Percentiles rank a stretch among this genome's conserved stretches.
Conservation (phyloP, 2,113 vertebrate species). For the Heterocephalus glaber region DNA sequence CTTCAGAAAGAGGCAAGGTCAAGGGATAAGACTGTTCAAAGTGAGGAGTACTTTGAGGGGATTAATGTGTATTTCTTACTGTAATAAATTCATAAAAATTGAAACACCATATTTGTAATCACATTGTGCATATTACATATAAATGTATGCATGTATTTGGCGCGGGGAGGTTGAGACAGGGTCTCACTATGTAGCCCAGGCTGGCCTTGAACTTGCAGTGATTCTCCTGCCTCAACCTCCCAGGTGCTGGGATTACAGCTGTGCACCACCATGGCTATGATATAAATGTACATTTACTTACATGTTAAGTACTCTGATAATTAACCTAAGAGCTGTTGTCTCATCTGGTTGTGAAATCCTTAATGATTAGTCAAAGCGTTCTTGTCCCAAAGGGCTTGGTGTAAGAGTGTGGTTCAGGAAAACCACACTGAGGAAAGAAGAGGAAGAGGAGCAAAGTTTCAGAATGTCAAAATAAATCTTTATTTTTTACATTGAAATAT, state of each 20-base stretch:
- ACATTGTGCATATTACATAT: background rate
- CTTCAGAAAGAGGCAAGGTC: background rate
- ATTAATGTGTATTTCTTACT: background rate
- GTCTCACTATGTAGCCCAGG: background rate
- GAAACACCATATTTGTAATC: background rate
- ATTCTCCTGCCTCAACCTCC: background rate
- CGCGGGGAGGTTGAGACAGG: background rate
- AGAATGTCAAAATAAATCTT: background rate
- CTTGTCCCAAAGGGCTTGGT: background rate
- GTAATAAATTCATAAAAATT: background rate
- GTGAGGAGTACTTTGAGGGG: background rate
- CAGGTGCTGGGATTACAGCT: background rate
- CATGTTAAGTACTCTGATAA: background rate
- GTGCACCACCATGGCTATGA: background rate
- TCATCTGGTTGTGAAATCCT: background rate
- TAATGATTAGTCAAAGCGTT: background rate
- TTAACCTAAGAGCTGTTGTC: background rate
- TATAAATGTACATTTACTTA: background rate
- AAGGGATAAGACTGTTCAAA: background rate
- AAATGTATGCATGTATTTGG: background rate
- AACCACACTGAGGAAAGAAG: background rate
- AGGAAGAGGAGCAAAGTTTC: background rate
- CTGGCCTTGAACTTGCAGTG: background rate
- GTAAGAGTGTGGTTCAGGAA: background rate
- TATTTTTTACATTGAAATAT: background rate